Percentiles rank a stretch among this genome's conserved stretches.
phyloP scores from a whole-genome alignment of 2,797 vertebrate genomes.

The Cuniculus paca region DNA sequence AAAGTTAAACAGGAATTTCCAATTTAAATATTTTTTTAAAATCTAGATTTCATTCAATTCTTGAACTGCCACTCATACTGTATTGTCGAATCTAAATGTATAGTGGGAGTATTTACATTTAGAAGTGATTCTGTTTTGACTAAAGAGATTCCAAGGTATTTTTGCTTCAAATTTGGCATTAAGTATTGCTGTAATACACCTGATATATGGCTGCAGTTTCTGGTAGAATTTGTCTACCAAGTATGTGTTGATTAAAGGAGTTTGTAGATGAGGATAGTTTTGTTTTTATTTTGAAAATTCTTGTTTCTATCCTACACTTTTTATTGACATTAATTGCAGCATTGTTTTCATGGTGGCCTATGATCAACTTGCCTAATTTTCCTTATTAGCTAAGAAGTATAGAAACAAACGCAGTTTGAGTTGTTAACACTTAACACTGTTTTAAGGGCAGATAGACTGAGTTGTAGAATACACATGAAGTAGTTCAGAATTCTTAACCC shows the following conservation, averaged over 20 bases:
- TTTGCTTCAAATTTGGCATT: constrained; percentile 31
- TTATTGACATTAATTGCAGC: not conserved
- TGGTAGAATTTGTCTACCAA: not conserved
- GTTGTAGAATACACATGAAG: not conserved
- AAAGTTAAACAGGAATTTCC: constrained; percentile 29
- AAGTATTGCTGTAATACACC: not conserved
- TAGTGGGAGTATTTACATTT: not conserved
- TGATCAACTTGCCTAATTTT: constrained; percentile 31
- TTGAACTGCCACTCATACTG: not conserved
- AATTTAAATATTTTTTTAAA: constrained; percentile 60
- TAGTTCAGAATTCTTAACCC: not conserved
- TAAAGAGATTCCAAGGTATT: constrained; percentile 21
- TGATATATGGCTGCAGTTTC: not conserved
- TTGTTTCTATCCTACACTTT: not conserved
- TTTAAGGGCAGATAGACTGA: constrained; percentile 22
- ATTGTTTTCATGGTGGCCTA: constrained; percentile 24
- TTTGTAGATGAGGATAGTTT: not conserved
- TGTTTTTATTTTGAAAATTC: constrained; percentile 8
- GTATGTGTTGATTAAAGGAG: constrained; percentile 32
- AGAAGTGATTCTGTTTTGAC: not conserved
- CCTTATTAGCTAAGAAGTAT: not conserved
- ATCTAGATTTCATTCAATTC: constrained; percentile 21
- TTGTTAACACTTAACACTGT: not conserved
- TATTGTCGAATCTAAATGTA: not conserved
- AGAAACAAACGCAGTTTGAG: not conserved